Percentiles rank a stretch among this genome's conserved stretches.
phyloP scores from a whole-genome alignment of 2,113 vertebrate species.

The Anoura caudifer region DNA sequence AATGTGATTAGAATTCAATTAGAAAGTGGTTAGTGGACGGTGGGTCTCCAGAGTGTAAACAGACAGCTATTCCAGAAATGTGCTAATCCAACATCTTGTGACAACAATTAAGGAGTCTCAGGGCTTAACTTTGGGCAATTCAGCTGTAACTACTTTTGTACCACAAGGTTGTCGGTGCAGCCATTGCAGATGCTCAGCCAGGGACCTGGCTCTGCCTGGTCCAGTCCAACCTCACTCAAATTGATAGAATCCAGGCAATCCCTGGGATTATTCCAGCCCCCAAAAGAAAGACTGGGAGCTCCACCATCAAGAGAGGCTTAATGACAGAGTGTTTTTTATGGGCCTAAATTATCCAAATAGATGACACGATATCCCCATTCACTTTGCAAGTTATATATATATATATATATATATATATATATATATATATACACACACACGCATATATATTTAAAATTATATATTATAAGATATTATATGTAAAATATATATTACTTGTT shows the following conservation, averaged over 20 bases:
- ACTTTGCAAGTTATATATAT: not conserved
- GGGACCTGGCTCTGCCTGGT: not conserved
- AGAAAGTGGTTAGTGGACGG: constrained; percentile 96
- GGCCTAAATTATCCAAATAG: not conserved
- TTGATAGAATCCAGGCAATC: not conserved
- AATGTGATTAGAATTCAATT: constrained; percentile 99
- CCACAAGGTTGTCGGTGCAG: constrained; percentile 36
- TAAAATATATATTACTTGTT: not conserved
- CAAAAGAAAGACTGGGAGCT: not conserved
- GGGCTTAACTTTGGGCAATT: constrained; percentile 85
- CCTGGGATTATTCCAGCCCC: not conserved
- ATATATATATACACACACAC: no score
- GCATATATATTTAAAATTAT: not conserved
- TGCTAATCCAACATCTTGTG: constrained; percentile 99
- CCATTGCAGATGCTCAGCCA: not conserved
- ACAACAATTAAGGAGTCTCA: constrained; percentile 94
- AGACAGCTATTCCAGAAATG: constrained; percentile 99
- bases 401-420: no score
- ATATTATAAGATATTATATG: not conserved
- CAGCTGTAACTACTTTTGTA: constrained; percentile 84
- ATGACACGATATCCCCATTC: not conserved
- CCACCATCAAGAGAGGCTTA: not conserved
- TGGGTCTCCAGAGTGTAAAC: constrained; percentile 91
- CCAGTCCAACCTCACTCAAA: not conserved
- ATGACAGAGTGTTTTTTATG: not conserved